A percentile compares a stretch with the other conserved stretches of the same genome.
Conservation (phyloP, 2,888 invertebrate species). For the Crepidodera aurea region DNA sequence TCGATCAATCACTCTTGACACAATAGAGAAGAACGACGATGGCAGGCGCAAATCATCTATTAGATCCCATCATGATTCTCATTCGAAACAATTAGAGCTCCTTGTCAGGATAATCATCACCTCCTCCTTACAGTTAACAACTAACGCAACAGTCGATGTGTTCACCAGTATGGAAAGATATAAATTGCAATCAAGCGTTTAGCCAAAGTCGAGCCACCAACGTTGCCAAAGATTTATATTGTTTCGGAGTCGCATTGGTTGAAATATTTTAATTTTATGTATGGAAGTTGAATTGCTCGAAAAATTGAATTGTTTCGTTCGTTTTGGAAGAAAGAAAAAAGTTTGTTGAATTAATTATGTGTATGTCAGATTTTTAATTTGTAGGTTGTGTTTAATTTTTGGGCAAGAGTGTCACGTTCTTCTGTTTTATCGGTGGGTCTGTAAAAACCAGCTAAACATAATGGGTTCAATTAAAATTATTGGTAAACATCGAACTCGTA, state of each 20-base stretch:
- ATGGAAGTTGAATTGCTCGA: constrained; percentile 3
- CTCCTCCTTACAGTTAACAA: background rate
- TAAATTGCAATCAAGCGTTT: constrained; percentile 51
- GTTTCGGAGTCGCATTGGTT: background rate
- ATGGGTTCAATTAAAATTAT: no score
- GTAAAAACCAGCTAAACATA: no score
- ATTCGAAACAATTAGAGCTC: constrained; percentile 20
- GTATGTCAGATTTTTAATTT: no score
- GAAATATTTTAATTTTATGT: constrained; percentile 15
- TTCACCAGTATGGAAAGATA: constrained; percentile 45
- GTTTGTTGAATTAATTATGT: background rate
- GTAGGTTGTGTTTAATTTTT: no score
- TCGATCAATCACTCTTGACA: constrained; percentile 5
- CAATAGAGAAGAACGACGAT: constrained; percentile 12
- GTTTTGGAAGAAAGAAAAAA: background rate
- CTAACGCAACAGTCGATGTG: constrained; percentile 12
- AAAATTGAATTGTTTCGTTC: constrained; percentile 10
- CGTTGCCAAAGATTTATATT: constrained; percentile 19
- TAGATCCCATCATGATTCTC: constrained; percentile 10
- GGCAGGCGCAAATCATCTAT: constrained; percentile 11
- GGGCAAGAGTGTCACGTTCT: no score
- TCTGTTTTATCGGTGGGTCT: no score
- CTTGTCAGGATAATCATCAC: constrained; percentile 18
- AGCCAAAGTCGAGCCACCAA: constrained; percentile 46
- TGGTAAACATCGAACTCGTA: no score